Base-by-base conservation (phyloP, 2,888 invertebrate species). In the Thera obeliscata region DNA sequence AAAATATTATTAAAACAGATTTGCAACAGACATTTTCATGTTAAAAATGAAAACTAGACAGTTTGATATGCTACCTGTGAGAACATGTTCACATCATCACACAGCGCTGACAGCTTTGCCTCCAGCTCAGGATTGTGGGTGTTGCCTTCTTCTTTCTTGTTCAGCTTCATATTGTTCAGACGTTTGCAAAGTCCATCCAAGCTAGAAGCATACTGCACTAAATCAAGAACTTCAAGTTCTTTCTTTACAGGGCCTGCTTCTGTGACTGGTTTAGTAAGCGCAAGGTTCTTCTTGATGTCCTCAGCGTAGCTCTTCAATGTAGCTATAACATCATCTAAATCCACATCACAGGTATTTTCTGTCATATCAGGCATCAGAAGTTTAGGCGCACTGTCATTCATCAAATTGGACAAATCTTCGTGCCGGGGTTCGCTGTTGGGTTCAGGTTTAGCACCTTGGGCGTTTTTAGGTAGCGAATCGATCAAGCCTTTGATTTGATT, bases 161-260 rank as follows among this genome's bases (percentile, higher is more conserved):
- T 82, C 1, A 88, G 64, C 67, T 89, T 90, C 3, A 93, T 81
- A 57, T 85, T 86, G 0, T 81, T 80, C 48, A 92, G 72, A 3
- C 87, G 84, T 71, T 91, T 91, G n/a, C 82, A 78, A n/a, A 92
- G 75, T 50, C 88, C 84, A 60, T 90, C 87, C 56, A 93, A 74
- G 66, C 84, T 89, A 0, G 75, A 63, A 2, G 89, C 89, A 78
- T 90, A 91, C 55, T 87, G 82, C 33, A 83, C 82, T 56, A 91
- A 74, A 64, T 93, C 82, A 50, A 92, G 65, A 22, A 78, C 76
- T 6, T 78, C 79, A 66, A 86, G 76, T 35, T 80, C 76, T 58
- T 71, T 74, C 0, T 63, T 38, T 11, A 56, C 43, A 46, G 3
- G 58, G 6, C 74, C 68, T 7, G 56, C 65, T 52, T 69, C 63